Evolutionary conservation across 2,113 vertebrate species (phyloP), one percentile per base, ranked within the genome.

Genomic region (Recurvirostra avosetta): DNA sequence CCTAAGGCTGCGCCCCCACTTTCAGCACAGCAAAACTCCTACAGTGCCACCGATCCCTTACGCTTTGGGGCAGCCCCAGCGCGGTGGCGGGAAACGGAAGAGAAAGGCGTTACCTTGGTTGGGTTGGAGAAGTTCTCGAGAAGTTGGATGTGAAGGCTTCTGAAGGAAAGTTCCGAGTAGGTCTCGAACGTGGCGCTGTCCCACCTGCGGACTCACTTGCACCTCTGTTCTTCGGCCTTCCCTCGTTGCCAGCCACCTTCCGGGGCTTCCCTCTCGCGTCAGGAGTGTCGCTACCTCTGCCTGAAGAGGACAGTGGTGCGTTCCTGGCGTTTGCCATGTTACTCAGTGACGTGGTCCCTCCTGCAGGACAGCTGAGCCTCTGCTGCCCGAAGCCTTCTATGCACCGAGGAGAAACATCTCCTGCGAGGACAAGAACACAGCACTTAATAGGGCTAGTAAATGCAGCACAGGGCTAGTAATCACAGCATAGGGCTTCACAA

Each of bases 321-420:
- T 4, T 91, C 73, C 56, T 75, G 41, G 95, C 2, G 0, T 74
- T 21, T 7, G 47, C 76, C 7, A 1, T 5, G 1, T 55, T 86
- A 2, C 9, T 89, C 20, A n/a, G 41, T 6, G 77, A 65, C 68
- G 34, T 50, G 90, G 49, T 55, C 10, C 86, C 85, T 30, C 47
- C 56, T 1, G 86, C 30, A 11, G 94, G 63, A 62, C n/a, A 55
- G n/a, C 58, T 16, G 15, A 82, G 70, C 56, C 65, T 91, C 84
- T 76, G 96, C 92, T 97, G 96, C 86, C 91, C 92, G 18, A 91
- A 95, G 73, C 85, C 83, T 21, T 94, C 96, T 8, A 86, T 3
- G 41, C 95, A 67, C 66, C 32, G 27, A 16, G 86, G 56, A 45
- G 89, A 86, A 59, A 96, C 85, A 21, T 96, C 91, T 34, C 96